Conservation (phyloP, 2,797 vertebrate species). For the Cetoscarus ocellatus region DNA sequence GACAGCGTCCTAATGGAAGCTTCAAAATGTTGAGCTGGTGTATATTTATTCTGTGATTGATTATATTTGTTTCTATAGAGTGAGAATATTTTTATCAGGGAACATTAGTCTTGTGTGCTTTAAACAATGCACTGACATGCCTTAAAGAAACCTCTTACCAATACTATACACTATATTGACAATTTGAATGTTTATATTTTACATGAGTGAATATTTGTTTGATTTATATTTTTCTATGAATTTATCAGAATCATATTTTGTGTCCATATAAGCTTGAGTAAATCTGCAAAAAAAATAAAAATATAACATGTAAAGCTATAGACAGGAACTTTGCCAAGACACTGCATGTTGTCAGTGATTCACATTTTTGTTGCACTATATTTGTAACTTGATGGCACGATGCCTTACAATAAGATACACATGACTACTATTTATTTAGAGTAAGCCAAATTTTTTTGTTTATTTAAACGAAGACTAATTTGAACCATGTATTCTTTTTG, state of each 20-base stretch:
- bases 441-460: background rate
- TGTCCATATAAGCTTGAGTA: background rate
- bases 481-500: background rate
- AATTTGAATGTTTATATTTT: background rate
- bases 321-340: background rate
- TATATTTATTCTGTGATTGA: background rate
- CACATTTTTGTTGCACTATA: background rate
- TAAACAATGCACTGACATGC: constrained; percentile 11
- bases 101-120: constrained; percentile 6
- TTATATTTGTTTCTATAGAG: background rate
- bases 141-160: constrained; percentile 21
- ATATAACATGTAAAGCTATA: background rate
- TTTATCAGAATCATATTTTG: background rate
- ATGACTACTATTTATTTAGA: background rate
- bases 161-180: background rate
- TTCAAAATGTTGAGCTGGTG: too few species aligned
- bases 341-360: background rate
- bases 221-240: background rate
- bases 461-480: background rate
- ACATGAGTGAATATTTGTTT: constrained; percentile 8
- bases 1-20: too few species aligned
- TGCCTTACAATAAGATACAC: background rate
- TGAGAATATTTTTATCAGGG: background rate
- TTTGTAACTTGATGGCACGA: background rate
- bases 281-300: background rate